phyloP scores from a whole-genome alignment of 2,113 vertebrate species.

The Arvicanthis niloticus region DNA sequence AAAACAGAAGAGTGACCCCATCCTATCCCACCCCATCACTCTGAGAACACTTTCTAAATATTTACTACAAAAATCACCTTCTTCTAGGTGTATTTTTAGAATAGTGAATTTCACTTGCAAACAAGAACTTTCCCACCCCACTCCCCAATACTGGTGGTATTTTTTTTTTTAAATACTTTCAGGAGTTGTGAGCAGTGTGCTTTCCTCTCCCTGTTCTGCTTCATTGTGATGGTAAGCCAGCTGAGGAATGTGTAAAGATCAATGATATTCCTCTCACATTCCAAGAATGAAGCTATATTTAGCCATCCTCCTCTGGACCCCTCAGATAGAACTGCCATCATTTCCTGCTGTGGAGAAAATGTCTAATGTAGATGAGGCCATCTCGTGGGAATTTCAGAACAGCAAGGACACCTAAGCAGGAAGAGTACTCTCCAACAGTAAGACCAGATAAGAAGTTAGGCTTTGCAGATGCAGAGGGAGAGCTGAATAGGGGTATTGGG shows the following conservation, averaged over 20 bases:
- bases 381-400: neutral
- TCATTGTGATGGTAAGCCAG: neutral
- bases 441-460: neutral
- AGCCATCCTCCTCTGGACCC: neutral
- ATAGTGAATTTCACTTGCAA: slow-evolving; percentile 16
- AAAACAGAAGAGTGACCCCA: neutral
- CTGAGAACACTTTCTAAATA: slow-evolving; percentile 4
- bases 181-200: neutral
- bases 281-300: neutral
- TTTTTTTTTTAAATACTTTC: neutral
- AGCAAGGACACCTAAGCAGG: neutral
- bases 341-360: neutral
- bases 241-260: neutral
- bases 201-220: fast-evolving
- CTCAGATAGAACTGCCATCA: neutral
- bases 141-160: neutral
- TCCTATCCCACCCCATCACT: neutral
- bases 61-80: neutral
- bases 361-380: neutral
- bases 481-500: neutral
- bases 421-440: neutral
- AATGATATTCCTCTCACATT: neutral
- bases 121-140: neutral
- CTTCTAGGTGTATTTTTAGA: slow-evolving; percentile 18
- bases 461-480: neutral